phyloP scores from a whole-genome alignment of 2,888 invertebrate genomes.

The Rhimphoctona megacephalus region DNA sequence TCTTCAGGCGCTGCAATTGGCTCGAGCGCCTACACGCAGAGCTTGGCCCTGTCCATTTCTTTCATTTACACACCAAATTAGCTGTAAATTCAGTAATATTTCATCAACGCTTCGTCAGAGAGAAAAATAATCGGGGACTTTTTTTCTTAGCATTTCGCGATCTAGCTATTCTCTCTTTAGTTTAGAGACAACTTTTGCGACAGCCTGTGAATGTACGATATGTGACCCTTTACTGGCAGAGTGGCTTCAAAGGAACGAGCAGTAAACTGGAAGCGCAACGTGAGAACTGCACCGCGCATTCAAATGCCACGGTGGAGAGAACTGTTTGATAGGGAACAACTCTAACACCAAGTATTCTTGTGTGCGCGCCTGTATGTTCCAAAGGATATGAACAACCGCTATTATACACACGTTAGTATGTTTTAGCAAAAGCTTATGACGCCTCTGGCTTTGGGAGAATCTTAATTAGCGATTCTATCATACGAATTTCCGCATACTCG shows the following conservation, averaged over 20 bases:
- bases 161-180: not conserved
- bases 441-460: constrained; percentile 24
- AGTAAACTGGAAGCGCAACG: constrained; percentile 29
- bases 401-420: not conserved
- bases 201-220: constrained; percentile 24
- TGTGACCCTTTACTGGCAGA: constrained; percentile 59
- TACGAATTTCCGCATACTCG: constrained; percentile 14
- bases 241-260: constrained; percentile 44
- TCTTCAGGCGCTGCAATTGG: not conserved
- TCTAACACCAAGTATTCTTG: constrained; percentile 24
- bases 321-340: constrained; percentile 42
- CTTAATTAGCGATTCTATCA: constrained; percentile 42
- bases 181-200: not conserved
- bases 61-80: not conserved
- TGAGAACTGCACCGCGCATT: constrained; percentile 32
- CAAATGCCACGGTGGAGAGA: constrained; percentile 10
- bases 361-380: not conserved
- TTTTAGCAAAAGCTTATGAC: constrained; percentile 23
- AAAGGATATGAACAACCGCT: constrained; percentile 38
- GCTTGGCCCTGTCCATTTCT: not conserved
- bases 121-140: not conserved
- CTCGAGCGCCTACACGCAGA: not conserved
- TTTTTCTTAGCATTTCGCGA: not conserved
- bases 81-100: not conserved
- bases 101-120: not conserved